Conservation (phyloP, 2,797 vertebrate species). For the Channallabes apus region DNA sequence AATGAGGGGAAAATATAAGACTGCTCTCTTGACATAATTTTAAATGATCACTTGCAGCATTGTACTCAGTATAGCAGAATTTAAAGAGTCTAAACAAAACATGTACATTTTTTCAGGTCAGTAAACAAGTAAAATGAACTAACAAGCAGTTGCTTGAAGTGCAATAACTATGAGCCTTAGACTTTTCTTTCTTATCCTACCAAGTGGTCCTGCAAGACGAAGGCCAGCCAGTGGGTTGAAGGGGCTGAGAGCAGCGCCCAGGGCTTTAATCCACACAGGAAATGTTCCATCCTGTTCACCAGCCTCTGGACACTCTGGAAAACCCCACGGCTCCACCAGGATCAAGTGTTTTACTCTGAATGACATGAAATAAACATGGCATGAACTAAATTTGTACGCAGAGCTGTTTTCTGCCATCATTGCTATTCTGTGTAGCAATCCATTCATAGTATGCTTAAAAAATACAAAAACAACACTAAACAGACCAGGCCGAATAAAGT, state of each 20-base stretch:
- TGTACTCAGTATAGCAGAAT: neutral
- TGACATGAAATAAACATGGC: neutral
- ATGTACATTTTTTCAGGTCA: neutral
- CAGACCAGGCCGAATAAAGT: neutral
- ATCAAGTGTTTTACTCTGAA: conserved; percentile 87
- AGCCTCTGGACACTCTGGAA: conserved; percentile 82
- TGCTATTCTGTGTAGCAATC: neutral
- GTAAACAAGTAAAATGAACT: neutral
- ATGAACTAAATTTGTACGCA: neutral
- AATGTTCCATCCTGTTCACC: conserved; percentile 69
- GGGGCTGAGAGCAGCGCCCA: conserved; percentile 86
- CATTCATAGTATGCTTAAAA: neutral
- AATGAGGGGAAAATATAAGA: neutral
- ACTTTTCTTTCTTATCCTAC: conserved; percentile 67
- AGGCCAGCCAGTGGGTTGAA: conserved; percentile 94
- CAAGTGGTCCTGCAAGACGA: conserved; percentile 90
- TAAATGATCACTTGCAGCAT: neutral
- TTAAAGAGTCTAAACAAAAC: neutral
- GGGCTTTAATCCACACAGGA: conserved; percentile 93
- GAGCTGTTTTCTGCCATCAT: neutral
- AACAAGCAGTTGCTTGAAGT: neutral
- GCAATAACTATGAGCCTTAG: too few relatives aligned
- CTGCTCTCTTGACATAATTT: neutral
- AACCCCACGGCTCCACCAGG: conserved; percentile 96
- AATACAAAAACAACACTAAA: neutral